phyloP scores from a whole-genome alignment of 2,888 invertebrate genomes.

The Metacarcinus magister region DNA sequence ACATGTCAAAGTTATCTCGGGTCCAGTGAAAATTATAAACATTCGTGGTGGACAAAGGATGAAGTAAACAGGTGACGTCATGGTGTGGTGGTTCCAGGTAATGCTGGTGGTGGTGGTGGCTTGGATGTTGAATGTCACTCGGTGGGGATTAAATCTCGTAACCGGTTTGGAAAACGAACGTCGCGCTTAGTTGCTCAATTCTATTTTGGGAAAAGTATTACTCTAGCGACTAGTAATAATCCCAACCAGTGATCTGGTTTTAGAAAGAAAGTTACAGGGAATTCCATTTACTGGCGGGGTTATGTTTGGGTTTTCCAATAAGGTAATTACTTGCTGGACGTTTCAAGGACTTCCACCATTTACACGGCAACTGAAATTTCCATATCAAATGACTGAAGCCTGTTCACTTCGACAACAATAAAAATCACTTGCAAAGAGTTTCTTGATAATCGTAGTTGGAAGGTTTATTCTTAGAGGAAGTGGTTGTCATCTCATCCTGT shows the following conservation, averaged over 20 bases:
- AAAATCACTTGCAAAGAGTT: background rate
- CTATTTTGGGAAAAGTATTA: background rate
- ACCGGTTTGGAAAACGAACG: background rate
- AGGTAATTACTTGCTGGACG: background rate
- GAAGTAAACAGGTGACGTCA: background rate
- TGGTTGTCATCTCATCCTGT: too few relatives aligned
- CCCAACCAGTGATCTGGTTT: background rate
- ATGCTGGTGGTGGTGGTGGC: background rate
- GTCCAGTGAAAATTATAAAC: too few relatives aligned
- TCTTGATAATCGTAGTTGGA: too few relatives aligned
- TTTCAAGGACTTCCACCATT: background rate
- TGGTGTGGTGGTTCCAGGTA: background rate
- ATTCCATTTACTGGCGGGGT: background rate
- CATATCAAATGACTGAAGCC: background rate
- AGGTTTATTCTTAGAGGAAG: too few relatives aligned
- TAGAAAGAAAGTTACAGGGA: background rate
- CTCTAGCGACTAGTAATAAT: background rate
- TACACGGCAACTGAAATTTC: background rate
- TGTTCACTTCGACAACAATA: background rate
- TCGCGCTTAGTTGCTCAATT: background rate
- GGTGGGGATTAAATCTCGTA: background rate
- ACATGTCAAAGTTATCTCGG: too few relatives aligned
- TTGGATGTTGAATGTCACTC: background rate
- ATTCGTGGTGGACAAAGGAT: too few relatives aligned
- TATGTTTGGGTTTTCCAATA: background rate